Evolutionary conservation across 2,113 vertebrate species (phyloP), one percentile per base, ranked within the genome.

Genomic region (Sinocyclocheilus grahami): DNA sequence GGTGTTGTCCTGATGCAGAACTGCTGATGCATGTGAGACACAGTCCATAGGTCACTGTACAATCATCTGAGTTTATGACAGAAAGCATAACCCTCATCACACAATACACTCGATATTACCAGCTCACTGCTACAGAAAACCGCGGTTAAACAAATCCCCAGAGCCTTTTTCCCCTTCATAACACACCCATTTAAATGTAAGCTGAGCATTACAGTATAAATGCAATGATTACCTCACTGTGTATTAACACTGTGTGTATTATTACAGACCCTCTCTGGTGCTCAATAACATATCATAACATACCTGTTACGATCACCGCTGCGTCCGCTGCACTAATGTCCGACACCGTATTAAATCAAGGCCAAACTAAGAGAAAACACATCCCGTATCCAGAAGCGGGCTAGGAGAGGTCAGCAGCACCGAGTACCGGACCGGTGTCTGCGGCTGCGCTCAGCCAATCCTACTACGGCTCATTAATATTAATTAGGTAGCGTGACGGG

Each of bases 31-130:
- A 76, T 51, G 42, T 48, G 39, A 46, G 11, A 65, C 30, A 33
- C 37, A n/a, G 74, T 76, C 42, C 74, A 51, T 16, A 76, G 74
- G 74, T 76, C 74, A 76, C 74, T 76, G 71, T 37, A 69, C 65
- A 69, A 69, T 69, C 5, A 67, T 72, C 16, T 10, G 30, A 71
- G 69, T 72, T 72, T 72, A 72, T 72, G 69, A 48, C 72, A 75
- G 14, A 53, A 53, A 4, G 14, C 39, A 11, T 22, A n/a, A 13
- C 18, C 37, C 37, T 37, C 37, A 37, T 37, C 33, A 42, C 10
- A 74, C 71, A 63, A 13, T 12, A n/a, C 71, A n/a, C 20, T 24
- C 20, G 71, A 46, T 46, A 46, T 74, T 71, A 4, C 67, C 39
- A 10, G 20, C 5, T 37, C 7, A 72, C 5, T 42, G 11, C 10